phyloP scores from a whole-genome alignment of 2,888 invertebrate species.

The Xylota segnis region DNA sequence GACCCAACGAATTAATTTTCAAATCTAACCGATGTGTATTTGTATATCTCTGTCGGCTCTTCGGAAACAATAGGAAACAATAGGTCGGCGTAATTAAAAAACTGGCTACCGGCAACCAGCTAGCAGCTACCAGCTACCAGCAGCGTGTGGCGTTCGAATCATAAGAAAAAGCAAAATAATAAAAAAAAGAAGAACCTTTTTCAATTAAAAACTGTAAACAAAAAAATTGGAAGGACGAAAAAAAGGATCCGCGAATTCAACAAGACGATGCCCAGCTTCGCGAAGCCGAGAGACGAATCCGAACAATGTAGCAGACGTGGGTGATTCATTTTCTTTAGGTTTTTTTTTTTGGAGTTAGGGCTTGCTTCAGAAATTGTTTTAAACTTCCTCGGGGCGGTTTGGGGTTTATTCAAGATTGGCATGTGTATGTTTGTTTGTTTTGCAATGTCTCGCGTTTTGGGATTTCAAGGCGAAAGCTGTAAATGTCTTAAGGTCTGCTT shows the following conservation, averaged over 20 bases:
- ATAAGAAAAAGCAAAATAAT: conserved; percentile 12
- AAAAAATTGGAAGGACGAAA: not conserved
- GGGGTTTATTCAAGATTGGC: conserved; percentile 8
- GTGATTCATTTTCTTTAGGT: not conserved
- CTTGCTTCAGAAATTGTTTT: conserved; percentile 1
- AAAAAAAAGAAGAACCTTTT: conserved; percentile 2
- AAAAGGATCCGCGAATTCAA: conserved; percentile 15
- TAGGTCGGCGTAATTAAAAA: conserved; percentile 73
- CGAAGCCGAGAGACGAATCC: conserved; percentile 1
- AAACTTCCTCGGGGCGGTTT: not conserved
- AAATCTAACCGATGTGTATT: conserved; percentile 59
- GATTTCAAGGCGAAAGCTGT: not conserved
- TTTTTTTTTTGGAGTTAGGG: not conserved
- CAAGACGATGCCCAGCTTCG: conserved; percentile 15
- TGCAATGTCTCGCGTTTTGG: not conserved
- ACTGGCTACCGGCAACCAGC: conserved; percentile 2
- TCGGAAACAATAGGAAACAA: conserved; percentile 63
- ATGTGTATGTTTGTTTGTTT: not conserved
- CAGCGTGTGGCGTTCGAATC: conserved; percentile 31
- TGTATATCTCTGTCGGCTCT: conserved; percentile 50
- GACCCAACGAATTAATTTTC: conserved; percentile 74
- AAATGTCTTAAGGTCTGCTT: no score
- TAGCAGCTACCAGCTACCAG: no score
- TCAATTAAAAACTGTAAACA: conserved; percentile 56
- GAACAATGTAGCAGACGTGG: not conserved